These are phyloP conservation scores for Aegithalos caudatus DNA, from an alignment of 2,113 vertebrate species.

Conservation along the genomic window DNA sequence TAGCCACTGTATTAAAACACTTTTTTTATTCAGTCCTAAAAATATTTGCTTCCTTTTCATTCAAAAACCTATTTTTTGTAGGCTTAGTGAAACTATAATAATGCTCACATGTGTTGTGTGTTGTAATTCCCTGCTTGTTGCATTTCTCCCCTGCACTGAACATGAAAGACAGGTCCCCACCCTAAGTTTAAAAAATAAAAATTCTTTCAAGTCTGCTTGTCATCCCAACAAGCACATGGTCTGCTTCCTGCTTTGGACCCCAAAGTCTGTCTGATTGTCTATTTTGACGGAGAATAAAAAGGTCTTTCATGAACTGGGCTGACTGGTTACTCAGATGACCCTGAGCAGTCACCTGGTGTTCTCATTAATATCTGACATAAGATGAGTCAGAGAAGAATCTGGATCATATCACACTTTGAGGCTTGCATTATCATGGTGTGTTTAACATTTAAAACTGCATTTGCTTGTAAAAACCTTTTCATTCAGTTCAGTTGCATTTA, in stretches of 20 bases:
- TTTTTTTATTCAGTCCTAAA: not conserved
- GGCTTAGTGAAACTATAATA: not conserved
- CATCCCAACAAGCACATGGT: not conserved
- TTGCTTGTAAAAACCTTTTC: not conserved
- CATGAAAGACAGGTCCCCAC: not conserved
- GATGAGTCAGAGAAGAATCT: conserved; percentile 10
- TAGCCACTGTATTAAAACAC: not conserved
- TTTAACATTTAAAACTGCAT: not conserved
- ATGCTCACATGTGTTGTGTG: rapidly evolving
- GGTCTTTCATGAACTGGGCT: not conserved
- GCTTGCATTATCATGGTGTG: not conserved
- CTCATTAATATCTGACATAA: not conserved
- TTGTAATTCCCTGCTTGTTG: not conserved
- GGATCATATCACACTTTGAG: conserved; percentile 10
- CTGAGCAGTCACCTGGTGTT: not conserved
- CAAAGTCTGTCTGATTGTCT: not conserved
- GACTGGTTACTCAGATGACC: not conserved
- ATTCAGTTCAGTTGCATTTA: not conserved
- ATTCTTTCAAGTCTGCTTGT: not conserved
- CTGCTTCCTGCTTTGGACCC: not conserved
- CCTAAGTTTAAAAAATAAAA: not conserved
- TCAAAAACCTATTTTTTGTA: not conserved
- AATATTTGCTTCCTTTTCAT: not conserved
- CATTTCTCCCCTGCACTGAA: not conserved
- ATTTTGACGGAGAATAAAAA: not conserved